Base-by-base conservation (phyloP, 2,888 invertebrate genomes). In the Macrophya alboannulata region DNA sequence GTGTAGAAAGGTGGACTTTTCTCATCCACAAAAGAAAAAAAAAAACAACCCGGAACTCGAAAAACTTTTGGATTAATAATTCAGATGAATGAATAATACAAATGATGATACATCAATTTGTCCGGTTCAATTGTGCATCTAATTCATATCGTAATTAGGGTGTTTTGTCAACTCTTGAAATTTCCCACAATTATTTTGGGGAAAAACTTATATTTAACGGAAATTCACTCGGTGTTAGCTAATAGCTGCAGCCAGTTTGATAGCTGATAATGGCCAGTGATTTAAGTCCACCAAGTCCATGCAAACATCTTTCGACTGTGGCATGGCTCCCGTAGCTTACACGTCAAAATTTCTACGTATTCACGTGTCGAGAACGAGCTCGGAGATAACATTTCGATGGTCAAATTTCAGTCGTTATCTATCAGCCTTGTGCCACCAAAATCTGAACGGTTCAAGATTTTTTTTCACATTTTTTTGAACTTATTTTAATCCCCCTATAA, bases 281-380 rank as follows among this genome's bases (percentile, higher is more conserved):
- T 74, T 72, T 25, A 17, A 77, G 77, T 55, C 55, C 77, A 77
- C 25, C 37, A n/a, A 77, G 77, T 77, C 77, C 77, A 77, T n/a
- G 77, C 48, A 77, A 77, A 77, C 77, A 77, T 72, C 43, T 43
- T 72, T 3, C 21, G 12, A 68, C 17, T 31, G 31, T 12, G 31
- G 12, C 17, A 17, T 68, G 31, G 15, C 15, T 37, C 12, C 12
- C 68, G 68, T 37, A 68, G 37, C 37, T 62, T 17, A 37, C 0
- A 25, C 12, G 55, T 68, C n/a, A n/a, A n/a, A n/a, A n/a, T 31
- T 68, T 37, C 68, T 68, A 31, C 31, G 37, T 68, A 68, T 31
- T 68, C 68, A 21, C 9, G 21, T 74, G 10, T 45, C 74, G 9
- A 25, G 25, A 62, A 12, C 0, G 21, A 25, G 3, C 25, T 9